Percentiles rank a stretch among this genome's conserved stretches.
Evolutionary conservation across 2,888 invertebrate genomes (phyloP).

Genomic region (Neuroscelio doddi): DNA sequence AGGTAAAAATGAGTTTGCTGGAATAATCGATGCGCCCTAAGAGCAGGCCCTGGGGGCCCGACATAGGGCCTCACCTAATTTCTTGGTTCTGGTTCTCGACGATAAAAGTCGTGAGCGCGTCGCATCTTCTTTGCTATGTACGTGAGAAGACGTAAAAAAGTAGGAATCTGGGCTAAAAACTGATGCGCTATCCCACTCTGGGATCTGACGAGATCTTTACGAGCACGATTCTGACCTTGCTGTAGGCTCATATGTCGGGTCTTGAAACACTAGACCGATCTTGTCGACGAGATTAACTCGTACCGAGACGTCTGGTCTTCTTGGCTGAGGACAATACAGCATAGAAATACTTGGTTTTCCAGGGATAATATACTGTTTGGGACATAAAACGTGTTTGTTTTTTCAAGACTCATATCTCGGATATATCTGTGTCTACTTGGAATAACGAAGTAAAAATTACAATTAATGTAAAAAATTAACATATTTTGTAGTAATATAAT

Average conservation of each 20-base stretch:
- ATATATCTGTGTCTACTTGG: not conserved
- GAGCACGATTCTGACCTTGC: constrained; percentile 31
- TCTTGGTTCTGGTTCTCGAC: constrained; percentile 35
- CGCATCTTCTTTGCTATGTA: constrained; percentile 20
- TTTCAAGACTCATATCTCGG: not conserved
- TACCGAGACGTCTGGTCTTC: constrained; percentile 11
- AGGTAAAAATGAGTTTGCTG: constrained; percentile 27
- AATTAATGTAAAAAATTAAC: too few species aligned
- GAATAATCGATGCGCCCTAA: constrained; percentile 30
- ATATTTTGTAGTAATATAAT: too few species aligned
- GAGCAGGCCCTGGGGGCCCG: constrained; percentile 35
- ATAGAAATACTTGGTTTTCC: constrained; percentile 34
- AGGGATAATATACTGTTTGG: constrained; percentile 18
- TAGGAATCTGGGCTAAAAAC: constrained; percentile 29
- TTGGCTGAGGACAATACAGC: constrained; percentile 19
- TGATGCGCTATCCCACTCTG: constrained; percentile 33
- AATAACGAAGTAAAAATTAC: too few species aligned
- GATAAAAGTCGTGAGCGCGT: constrained; percentile 43
- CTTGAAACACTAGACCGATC: constrained; percentile 35
- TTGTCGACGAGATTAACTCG: constrained; percentile 30
- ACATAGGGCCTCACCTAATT: constrained; percentile 18
- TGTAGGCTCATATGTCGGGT: constrained; percentile 35
- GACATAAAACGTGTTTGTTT: constrained; percentile 3
- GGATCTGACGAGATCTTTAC: constrained; percentile 36
- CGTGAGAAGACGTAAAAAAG: constrained; percentile 41